Conservation (phyloP, 1,140 invertebrate species). For the Lepidurus packardi region DNA sequence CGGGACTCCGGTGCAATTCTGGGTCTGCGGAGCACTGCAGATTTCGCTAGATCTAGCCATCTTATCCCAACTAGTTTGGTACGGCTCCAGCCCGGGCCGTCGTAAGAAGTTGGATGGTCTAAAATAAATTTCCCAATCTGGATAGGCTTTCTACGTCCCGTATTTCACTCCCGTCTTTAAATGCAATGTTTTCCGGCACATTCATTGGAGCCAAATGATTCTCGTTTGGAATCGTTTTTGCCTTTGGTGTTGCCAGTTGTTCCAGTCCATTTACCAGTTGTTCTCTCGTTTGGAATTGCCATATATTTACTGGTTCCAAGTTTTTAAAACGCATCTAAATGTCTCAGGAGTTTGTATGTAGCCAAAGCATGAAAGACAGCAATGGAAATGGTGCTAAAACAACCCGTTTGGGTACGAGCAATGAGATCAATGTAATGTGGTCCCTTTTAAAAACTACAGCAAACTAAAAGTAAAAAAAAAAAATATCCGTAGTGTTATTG, state of each 20-base stretch:
- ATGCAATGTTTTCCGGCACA: not conserved
- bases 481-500: no score
- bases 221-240: not conserved
- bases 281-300: not conserved
- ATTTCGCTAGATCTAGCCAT: slow-evolving; percentile 50
- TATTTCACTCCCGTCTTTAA: not conserved
- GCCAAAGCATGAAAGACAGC: not conserved
- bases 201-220: not conserved
- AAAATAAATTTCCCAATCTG: not conserved
- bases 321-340: not conserved
- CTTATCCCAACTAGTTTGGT: slow-evolving; percentile 33
- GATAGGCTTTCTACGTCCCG: not conserved
- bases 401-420: not conserved
- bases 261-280: not conserved
- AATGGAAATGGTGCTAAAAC: not conserved
- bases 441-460: slow-evolving; percentile 12
- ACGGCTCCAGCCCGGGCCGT: slow-evolving; percentile 30
- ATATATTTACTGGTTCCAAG: not conserved
- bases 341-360: not conserved
- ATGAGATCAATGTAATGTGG: slow-evolving; percentile 22
- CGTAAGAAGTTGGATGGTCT: slow-evolving; percentile 30
- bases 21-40: slow-evolving; percentile 89
- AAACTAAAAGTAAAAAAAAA: not conserved
- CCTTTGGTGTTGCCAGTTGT: not conserved
- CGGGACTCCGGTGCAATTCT: slow-evolving; percentile 88